A percentile compares a stretch with the other conserved stretches of the same genome.
phyloP scores from a whole-genome alignment of 2,888 invertebrate genomes.

The Spilarctia lutea region DNA sequence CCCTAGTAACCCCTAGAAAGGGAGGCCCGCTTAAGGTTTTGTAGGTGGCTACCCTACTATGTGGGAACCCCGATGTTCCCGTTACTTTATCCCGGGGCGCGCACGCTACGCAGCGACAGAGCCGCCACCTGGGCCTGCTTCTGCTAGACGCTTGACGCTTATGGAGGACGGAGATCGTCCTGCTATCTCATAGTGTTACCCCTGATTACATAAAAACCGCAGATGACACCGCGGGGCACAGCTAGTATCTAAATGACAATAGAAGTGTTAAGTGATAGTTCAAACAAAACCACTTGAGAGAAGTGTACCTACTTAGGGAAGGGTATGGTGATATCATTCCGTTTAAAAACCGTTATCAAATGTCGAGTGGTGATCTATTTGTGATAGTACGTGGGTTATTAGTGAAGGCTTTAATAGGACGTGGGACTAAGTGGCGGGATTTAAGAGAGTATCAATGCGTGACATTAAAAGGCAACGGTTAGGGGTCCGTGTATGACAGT shows the following conservation, averaged over 20 bases:
- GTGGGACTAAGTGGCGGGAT: conserved; percentile 58
- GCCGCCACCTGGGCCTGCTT: too few species aligned
- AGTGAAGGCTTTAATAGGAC: conserved; percentile 58
- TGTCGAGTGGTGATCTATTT: conserved; percentile 42
- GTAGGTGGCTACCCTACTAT: too few species aligned
- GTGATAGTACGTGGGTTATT: conserved; percentile 34
- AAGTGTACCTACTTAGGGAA: conserved; percentile 22
- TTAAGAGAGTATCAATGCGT: conserved; percentile 61
- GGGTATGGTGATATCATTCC: conserved; percentile 36
- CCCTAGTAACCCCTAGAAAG: too few species aligned
- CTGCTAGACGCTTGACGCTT: too few species aligned
- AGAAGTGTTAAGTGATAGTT: conserved; percentile 31
- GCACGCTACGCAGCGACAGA: too few species aligned
- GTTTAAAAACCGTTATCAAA: conserved; percentile 45
- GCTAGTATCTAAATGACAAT: conserved; percentile 17
- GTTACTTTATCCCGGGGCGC: too few species aligned
- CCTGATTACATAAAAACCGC: too few species aligned
- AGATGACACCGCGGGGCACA: too few species aligned
- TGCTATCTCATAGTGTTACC: too few species aligned
- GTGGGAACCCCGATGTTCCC: too few species aligned
- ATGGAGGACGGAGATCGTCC: too few species aligned
- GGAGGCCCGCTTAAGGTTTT: too few species aligned
- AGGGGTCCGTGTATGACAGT: conserved; percentile 27
- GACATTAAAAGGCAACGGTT: conserved; percentile 56
- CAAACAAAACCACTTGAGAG: conserved; percentile 41